Evolutionary conservation across 2,888 invertebrate species (phyloP).

Genomic region (Plebejus argus): DNA sequence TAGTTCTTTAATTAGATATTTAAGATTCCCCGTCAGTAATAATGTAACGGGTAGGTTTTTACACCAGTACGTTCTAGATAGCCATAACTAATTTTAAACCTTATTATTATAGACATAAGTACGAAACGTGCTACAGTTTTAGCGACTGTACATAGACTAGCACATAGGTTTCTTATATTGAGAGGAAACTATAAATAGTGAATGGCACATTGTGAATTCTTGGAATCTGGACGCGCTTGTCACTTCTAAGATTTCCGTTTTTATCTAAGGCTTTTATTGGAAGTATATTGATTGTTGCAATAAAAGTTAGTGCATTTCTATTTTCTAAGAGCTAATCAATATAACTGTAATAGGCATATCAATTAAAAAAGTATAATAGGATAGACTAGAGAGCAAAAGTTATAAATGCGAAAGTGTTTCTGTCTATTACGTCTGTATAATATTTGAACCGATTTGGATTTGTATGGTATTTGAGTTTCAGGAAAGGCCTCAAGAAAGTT

Average conservation of each 20-base stretch:
- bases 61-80: not conserved
- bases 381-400: not conserved
- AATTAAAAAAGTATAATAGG: not conserved
- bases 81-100: not conserved
- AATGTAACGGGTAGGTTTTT: constrained; percentile 19
- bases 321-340: not conserved
- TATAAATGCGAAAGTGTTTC: not conserved
- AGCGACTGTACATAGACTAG: not conserved
- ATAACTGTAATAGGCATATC: not conserved
- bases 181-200: constrained; percentile 26
- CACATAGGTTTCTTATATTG: not conserved
- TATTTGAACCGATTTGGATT: no score
- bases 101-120: not conserved
- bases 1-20: constrained; percentile 24
- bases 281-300: not conserved
- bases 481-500: no score
- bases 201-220: constrained; percentile 11
- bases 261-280: not conserved
- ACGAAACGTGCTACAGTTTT: not conserved
- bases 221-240: not conserved
- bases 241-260: not conserved
- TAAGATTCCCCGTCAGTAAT: constrained; percentile 15
- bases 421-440: no score
- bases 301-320: not conserved
- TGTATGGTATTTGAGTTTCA: not conserved